Evolutionary conservation across 2,113 vertebrate species (phyloP).

Genomic region (Bos indicus): DNA sequence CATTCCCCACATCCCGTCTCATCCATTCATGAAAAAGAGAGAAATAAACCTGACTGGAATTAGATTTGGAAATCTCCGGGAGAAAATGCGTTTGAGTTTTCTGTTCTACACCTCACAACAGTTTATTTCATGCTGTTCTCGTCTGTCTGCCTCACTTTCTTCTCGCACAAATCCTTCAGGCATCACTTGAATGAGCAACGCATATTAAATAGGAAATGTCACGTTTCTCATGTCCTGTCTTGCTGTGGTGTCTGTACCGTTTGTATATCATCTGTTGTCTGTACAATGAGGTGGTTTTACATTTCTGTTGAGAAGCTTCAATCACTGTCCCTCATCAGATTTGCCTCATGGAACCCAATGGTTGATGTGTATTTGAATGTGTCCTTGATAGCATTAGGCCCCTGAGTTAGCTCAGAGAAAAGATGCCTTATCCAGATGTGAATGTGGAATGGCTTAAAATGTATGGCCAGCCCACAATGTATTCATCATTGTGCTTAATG

Average conservation of each 20-base stretch:
- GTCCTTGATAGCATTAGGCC: neutral
- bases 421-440: neutral
- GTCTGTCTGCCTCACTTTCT: neutral
- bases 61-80: neutral
- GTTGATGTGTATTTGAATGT: neutral
- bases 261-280: neutral
- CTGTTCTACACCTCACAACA: neutral
- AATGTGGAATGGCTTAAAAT: neutral
- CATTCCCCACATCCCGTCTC: neutral
- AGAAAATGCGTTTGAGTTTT: neutral
- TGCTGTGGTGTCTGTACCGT: accelerated
- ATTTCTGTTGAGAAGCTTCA: neutral
- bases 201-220: neutral
- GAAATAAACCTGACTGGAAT: neutral
- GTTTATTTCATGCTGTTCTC: neutral
- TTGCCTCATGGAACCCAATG: neutral
- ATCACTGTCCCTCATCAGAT: neutral
- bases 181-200: neutral
- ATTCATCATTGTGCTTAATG: neutral
- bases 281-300: neutral
- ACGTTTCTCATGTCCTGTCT: accelerated
- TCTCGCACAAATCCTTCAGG: neutral
- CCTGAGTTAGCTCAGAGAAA: neutral
- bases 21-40: neutral
- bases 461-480: no score